phyloP scores from a whole-genome alignment of 2,797 vertebrate species.

The Myotis pilosus region DNA sequence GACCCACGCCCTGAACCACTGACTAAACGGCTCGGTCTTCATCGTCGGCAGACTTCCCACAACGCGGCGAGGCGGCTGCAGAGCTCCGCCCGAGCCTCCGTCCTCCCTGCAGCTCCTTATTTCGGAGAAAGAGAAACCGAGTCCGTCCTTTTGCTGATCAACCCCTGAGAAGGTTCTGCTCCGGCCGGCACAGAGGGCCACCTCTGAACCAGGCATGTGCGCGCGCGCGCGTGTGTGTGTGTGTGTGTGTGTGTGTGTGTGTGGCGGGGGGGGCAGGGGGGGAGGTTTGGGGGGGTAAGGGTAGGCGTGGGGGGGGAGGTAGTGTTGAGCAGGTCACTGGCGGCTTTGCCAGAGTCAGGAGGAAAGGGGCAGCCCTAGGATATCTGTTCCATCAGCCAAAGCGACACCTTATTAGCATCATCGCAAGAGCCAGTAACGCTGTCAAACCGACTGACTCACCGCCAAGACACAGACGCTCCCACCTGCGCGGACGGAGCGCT shows the following conservation, averaged over 20 bases:
- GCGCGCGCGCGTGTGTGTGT: no score
- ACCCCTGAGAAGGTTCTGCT: no score
- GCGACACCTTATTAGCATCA: neutral
- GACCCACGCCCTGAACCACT: neutral
- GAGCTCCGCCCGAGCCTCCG: neutral
- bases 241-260: neutral
- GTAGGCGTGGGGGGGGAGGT: no score
- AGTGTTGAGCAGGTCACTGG: neutral
- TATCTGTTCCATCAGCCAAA: neutral
- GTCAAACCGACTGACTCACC: neutral
- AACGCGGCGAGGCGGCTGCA: fast-evolving
- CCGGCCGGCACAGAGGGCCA: fast-evolving
- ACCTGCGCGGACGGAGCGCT: neutral
- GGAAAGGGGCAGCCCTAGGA: no score
- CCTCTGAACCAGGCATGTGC: fast-evolving
- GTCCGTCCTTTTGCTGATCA: no score
- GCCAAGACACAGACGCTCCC: fast-evolving
- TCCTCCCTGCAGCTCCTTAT: neutral
- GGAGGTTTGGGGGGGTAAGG: no score
- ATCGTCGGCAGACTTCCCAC: neutral
- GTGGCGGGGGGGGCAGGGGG: fast-evolving
- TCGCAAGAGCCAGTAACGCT: neutral
- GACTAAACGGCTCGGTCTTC: neutral
- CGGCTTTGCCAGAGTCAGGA: fast-evolving
- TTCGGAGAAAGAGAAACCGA: no score